These are phyloP conservation scores for Gymnothorax reevesii DNA, from an alignment of 2,797 vertebrate genomes.

Conservation along the genomic window DNA sequence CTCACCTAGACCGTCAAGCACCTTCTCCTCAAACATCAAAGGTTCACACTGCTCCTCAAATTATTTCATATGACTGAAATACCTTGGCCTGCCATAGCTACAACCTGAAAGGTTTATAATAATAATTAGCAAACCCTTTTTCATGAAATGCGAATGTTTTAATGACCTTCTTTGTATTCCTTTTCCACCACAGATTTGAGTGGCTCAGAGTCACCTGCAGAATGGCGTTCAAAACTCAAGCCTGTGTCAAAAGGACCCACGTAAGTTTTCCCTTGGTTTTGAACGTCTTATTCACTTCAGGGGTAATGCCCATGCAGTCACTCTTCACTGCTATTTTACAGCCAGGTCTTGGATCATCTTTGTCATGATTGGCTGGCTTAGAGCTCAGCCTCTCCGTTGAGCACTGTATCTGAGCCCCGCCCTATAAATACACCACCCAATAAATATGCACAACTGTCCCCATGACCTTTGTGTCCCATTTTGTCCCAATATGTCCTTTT, in stretches of 20 bases:
- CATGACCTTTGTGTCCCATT: slow-evolving; percentile 44
- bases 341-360: slow-evolving; percentile 61
- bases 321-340: slow-evolving; percentile 46
- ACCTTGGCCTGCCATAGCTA: background rate
- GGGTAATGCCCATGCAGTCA: background rate
- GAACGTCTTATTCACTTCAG: background rate
- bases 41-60: slow-evolving; percentile 33
- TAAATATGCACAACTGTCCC: slow-evolving; percentile 46
- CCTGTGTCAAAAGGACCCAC: slow-evolving; percentile 71
- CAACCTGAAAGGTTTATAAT: background rate
- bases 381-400: slow-evolving; percentile 52
- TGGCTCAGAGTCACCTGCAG: slow-evolving; percentile 68
- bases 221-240: slow-evolving; percentile 84
- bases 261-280: slow-evolving; percentile 56
- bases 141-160: background rate
- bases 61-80: background rate
- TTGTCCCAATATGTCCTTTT: slow-evolving; percentile 14
- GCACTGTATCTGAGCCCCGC: slow-evolving; percentile 58
- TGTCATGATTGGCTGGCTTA: slow-evolving; percentile 51
- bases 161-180: background rate
- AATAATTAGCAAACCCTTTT: background rate
- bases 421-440: slow-evolving; percentile 56
- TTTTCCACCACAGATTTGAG: slow-evolving; percentile 47
- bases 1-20: slow-evolving; percentile 2
- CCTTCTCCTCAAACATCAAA: slow-evolving; percentile 29